Conservation (phyloP, 2,888 invertebrate species). For the Mechanitis messenoides region DNA sequence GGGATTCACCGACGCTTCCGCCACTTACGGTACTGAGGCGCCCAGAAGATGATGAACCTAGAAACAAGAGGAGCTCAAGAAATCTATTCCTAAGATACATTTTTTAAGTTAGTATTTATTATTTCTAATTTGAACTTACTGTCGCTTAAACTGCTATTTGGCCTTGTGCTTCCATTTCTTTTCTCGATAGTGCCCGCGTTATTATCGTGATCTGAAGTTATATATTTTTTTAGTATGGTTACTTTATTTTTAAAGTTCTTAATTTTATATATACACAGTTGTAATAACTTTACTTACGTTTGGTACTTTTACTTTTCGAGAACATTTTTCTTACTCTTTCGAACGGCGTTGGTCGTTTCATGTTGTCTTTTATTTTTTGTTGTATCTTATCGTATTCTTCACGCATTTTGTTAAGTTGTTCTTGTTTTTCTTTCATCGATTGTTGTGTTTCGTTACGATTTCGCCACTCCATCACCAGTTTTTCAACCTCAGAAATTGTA, state of each 20-base stretch:
- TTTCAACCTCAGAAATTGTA: constrained; percentile 89
- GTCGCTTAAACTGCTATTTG: constrained; percentile 69
- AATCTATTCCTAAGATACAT: too few species aligned
- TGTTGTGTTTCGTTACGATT: constrained; percentile 91
- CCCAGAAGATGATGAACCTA: constrained; percentile 88
- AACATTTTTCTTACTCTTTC: constrained; percentile 87
- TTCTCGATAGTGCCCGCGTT: constrained; percentile 63
- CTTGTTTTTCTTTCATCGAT: constrained; percentile 89
- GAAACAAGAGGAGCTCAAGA: neutral
- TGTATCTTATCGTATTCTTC: constrained; percentile 90
- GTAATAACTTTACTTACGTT: constrained; percentile 48
- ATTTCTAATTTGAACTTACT: constrained; percentile 46
- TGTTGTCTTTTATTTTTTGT: constrained; percentile 82
- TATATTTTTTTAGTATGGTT: too few species aligned
- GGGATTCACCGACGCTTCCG: constrained; percentile 85
- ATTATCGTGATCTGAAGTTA: constrained; percentile 52
- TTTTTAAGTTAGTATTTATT: neutral
- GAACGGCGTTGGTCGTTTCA: constrained; percentile 87
- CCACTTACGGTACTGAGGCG: constrained; percentile 89
- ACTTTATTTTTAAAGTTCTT: too few species aligned
- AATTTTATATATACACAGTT: neutral
- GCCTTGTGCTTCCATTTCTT: constrained; percentile 64
- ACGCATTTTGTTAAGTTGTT: constrained; percentile 87
- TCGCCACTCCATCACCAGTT: constrained; percentile 90
- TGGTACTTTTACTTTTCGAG: constrained; percentile 76